phyloP scores from a whole-genome alignment of 2,113 vertebrate species.

The Erinaceus europaeus region DNA sequence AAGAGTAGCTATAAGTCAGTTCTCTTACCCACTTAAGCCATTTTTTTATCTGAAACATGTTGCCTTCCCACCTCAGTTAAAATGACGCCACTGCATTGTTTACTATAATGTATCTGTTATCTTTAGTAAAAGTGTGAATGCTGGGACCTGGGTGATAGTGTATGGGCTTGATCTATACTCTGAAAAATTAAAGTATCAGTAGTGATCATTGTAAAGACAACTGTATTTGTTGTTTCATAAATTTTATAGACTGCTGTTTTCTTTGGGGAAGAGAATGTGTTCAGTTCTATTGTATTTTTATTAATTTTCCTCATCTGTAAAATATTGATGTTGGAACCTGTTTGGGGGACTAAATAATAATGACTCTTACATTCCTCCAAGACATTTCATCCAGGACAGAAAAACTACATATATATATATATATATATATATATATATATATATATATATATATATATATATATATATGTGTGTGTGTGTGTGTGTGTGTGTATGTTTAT shows the following conservation, averaged over 20 bases:
- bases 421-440: no score
- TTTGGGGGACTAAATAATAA: not conserved
- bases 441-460: no score
- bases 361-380: not conserved
- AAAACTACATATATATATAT: no score
- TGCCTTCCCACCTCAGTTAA: not conserved
- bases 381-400: not conserved
- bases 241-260: constrained; percentile 4
- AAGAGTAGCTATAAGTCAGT: not conserved
- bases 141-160: not conserved
- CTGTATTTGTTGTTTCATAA: not conserved
- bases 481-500: no score
- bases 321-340: not conserved
- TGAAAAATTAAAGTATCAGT: not conserved
- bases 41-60: not conserved
- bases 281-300: no score
- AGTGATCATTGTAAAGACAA: not conserved
- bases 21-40: not conserved
- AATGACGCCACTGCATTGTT: not conserved
- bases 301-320: constrained; percentile 4
- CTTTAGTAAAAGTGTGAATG: not conserved
- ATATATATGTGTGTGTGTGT: no score
- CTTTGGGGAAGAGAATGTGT: not conserved
- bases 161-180: not conserved
- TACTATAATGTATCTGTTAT: not conserved